A percentile compares a stretch with the other conserved stretches of the same genome.
Evolutionary conservation across 2,797 vertebrate genomes (phyloP).

Genomic region (Naso thynnoides): DNA sequence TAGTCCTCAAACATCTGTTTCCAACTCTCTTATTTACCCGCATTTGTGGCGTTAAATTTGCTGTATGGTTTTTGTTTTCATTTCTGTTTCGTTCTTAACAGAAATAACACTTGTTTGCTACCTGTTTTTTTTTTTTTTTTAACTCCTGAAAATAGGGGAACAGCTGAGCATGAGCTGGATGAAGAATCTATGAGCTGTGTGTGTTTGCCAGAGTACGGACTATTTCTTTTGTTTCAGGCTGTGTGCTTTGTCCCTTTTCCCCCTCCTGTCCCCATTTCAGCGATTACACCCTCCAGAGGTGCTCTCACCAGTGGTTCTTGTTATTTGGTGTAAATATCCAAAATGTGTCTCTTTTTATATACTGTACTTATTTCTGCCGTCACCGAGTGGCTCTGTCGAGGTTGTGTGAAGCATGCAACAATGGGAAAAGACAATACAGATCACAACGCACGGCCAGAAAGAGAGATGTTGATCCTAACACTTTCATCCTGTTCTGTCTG

Average conservation of each 20-base stretch:
- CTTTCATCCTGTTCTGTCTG: slow-evolving; percentile 54
- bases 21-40: slow-evolving; percentile 49
- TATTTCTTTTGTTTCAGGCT: slow-evolving; percentile 49
- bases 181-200: slow-evolving; percentile 47
- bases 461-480: slow-evolving; percentile 56
- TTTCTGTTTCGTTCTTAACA: slow-evolving; percentile 15
- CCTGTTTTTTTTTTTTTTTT: slow-evolving; percentile 33
- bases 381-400: slow-evolving; percentile 43
- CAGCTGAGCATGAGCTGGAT: slow-evolving; percentile 58
- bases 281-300: slow-evolving; percentile 18
- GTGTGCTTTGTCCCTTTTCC: slow-evolving; percentile 29
- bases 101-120: slow-evolving; percentile 29
- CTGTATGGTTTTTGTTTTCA: slow-evolving; percentile 27
- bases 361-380: slow-evolving; percentile 60
- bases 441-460: slow-evolving; percentile 55
- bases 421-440: slow-evolving; percentile 49
- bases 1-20: slow-evolving; percentile 40
- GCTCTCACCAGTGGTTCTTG: slow-evolving; percentile 56
- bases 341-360: slow-evolving; percentile 72
- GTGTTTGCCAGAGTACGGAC: slow-evolving; percentile 43
- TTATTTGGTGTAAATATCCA: slow-evolving; percentile 79
- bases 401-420: slow-evolving; percentile 70
- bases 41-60: slow-evolving; percentile 48
- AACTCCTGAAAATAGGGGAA: slow-evolving; percentile 35
- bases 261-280: slow-evolving; percentile 38